These are phyloP conservation scores for Caenorhabditis wallacei DNA, from an alignment of 2,888 invertebrate species.

Conservation along the genomic window DNA sequence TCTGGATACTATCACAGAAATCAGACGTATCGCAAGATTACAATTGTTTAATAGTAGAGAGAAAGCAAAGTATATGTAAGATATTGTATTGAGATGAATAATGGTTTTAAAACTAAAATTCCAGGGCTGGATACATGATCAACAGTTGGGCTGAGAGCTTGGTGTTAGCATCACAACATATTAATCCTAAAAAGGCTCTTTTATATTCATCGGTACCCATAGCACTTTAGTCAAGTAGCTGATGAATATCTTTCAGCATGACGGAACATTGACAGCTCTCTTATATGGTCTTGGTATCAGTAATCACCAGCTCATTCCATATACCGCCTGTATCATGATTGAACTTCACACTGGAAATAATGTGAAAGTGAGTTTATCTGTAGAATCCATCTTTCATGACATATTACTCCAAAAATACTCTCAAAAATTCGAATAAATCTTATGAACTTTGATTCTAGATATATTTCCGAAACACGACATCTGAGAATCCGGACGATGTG, in stretches of 20 bases:
- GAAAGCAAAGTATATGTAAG: slow-evolving; percentile 65
- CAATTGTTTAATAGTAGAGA: slow-evolving; percentile 60
- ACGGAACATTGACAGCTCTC: slow-evolving; percentile 59
- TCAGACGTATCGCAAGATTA: slow-evolving; percentile 56
- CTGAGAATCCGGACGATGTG: slow-evolving; percentile 61
- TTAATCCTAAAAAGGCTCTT: slow-evolving; percentile 52
- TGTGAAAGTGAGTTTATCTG: slow-evolving; percentile 52
- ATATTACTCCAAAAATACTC: no score
- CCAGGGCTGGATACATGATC: slow-evolving; percentile 64
- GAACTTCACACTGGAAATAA: slow-evolving; percentile 62
- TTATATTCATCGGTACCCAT: slow-evolving; percentile 59
- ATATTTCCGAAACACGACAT: slow-evolving; percentile 61
- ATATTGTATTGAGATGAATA: not conserved
- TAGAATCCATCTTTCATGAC: no score
- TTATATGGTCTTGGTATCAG: slow-evolving; percentile 65
- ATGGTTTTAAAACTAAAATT: not conserved
- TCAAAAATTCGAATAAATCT: no score
- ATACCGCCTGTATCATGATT: slow-evolving; percentile 67
- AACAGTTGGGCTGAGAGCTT: slow-evolving; percentile 59
- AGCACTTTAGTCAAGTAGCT: not conserved
- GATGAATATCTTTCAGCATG: slow-evolving; percentile 43
- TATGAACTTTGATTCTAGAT: slow-evolving; percentile 36
- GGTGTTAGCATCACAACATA: slow-evolving; percentile 36
- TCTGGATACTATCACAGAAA: slow-evolving; percentile 59
- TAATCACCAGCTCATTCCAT: slow-evolving; percentile 64